Conservation (phyloP, 2,113 vertebrate species). For the Mustela lutreola region DNA sequence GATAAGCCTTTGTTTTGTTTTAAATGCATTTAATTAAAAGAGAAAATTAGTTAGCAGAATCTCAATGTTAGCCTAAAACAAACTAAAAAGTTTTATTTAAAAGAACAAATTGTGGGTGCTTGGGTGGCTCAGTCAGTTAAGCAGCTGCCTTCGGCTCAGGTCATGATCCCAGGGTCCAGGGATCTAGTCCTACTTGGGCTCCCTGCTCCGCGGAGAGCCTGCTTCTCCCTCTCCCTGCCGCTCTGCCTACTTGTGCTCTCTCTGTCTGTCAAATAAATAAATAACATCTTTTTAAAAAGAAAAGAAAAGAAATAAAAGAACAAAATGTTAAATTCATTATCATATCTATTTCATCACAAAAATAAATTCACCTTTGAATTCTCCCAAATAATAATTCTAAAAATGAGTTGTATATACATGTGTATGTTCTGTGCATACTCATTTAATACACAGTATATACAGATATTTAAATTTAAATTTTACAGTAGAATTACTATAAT, state of each 20-base stretch:
- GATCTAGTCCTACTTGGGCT: no score
- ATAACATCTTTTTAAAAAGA: no score
- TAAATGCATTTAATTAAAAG: conserved; percentile 57
- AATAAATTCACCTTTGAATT: conserved; percentile 30
- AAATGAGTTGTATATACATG: neutral
- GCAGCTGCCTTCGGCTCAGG: no score
- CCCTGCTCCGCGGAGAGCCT: no score
- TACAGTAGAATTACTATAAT: conserved; percentile 43
- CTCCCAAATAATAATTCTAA: conserved; percentile 55
- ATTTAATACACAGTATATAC: neutral
- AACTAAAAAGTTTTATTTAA: conserved; percentile 52
- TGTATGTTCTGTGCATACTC: neutral
- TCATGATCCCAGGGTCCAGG: no score
- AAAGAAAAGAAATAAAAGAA: conserved; percentile 26
- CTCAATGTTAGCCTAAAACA: conserved; percentile 31
- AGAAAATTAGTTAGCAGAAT: conserved; percentile 28
- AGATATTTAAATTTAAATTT: conserved; percentile 64
- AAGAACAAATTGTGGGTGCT: neutral
- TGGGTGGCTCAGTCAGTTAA: no score
- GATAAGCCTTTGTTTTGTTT: conserved; percentile 40
- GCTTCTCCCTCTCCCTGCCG: no score
- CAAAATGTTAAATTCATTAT: conserved; percentile 59
- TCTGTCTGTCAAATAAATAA: no score
- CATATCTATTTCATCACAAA: conserved; percentile 10
- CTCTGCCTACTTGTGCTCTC: no score